A percentile compares a stretch with the other conserved stretches of the same genome.
Conservation (phyloP, 2,888 invertebrate genomes). For the Calameuta idolon region DNA sequence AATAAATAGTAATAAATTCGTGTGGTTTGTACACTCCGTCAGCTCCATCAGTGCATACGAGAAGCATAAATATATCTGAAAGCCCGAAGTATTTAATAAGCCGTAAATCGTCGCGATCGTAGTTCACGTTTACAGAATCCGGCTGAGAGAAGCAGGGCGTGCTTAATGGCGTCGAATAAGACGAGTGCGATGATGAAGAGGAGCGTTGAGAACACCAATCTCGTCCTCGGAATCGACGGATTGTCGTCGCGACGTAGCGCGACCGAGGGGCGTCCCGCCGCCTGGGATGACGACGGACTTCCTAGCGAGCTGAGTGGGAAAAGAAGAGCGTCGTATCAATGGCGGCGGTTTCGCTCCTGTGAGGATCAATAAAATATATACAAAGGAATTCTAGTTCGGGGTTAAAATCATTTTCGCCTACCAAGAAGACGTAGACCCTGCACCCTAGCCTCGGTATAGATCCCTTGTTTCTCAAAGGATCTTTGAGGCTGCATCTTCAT, state of each 20-base stretch:
- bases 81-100: not conserved
- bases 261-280: conserved; percentile 38
- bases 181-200: conserved; percentile 50
- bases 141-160: not conserved
- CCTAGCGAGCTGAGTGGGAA: conserved; percentile 47
- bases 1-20: not conserved
- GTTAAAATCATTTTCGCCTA: conserved; percentile 29
- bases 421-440: conserved; percentile 45
- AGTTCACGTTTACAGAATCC: not conserved
- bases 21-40: not conserved
- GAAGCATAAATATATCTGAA: not conserved
- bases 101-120: not conserved
- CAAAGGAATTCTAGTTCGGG: not conserved
- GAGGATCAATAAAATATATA: conserved; percentile 5
- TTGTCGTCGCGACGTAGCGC: conserved; percentile 41
- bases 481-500: conserved; percentile 48
- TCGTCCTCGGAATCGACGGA: conserved; percentile 49
- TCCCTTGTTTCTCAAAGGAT: conserved; percentile 53
- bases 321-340: conserved; percentile 56
- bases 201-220: conserved; percentile 31
- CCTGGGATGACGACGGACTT: conserved; percentile 32
- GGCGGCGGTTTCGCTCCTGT: conserved; percentile 52
- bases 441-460: conserved; percentile 40
- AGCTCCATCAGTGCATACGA: not conserved
- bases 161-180: conserved; percentile 47